phyloP scores from a whole-genome alignment of 2,113 vertebrate species.

The Hippocampus comes region DNA sequence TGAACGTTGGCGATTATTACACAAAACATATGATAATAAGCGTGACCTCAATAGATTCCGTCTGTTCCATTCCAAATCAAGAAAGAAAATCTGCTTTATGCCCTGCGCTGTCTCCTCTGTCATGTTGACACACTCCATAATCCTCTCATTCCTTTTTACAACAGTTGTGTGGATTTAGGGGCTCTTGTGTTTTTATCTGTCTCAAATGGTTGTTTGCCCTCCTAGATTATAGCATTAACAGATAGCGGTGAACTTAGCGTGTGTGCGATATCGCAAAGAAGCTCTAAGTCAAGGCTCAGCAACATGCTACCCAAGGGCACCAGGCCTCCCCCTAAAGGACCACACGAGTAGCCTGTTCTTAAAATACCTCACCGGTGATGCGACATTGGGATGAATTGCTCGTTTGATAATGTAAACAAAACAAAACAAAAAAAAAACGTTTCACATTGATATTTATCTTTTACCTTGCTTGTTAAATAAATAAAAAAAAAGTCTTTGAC shows the following conservation, averaged over 20 bases:
- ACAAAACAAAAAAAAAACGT: background rate
- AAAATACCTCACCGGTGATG: background rate
- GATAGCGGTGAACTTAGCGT: constrained; percentile 39
- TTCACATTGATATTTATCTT: background rate
- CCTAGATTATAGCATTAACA: constrained; percentile 54
- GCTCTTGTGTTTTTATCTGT: constrained; percentile 35
- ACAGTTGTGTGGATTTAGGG: constrained; percentile 18
- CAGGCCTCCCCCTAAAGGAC: background rate
- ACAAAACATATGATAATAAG: background rate
- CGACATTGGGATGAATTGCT: background rate
- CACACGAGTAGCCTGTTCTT: background rate
- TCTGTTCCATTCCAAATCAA: constrained; percentile 4
- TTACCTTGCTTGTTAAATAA: background rate
- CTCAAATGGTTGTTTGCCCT: constrained; percentile 15
- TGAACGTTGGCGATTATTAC: constrained; percentile 13
- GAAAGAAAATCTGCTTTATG: background rate
- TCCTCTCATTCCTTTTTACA: constrained; percentile 28
- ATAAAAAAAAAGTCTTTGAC: background rate
- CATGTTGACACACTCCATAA: constrained; percentile 21
- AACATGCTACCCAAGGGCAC: background rate
- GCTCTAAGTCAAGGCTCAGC: constrained; percentile 12
- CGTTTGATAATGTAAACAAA: background rate
- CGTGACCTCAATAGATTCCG: constrained; percentile 15
- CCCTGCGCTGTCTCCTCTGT: constrained; percentile 3
- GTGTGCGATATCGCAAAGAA: constrained; percentile 19